A percentile compares a stretch with the other conserved stretches of the same genome.
phyloP scores from a whole-genome alignment of 2,113 vertebrate species.

The Microtus montanus region DNA sequence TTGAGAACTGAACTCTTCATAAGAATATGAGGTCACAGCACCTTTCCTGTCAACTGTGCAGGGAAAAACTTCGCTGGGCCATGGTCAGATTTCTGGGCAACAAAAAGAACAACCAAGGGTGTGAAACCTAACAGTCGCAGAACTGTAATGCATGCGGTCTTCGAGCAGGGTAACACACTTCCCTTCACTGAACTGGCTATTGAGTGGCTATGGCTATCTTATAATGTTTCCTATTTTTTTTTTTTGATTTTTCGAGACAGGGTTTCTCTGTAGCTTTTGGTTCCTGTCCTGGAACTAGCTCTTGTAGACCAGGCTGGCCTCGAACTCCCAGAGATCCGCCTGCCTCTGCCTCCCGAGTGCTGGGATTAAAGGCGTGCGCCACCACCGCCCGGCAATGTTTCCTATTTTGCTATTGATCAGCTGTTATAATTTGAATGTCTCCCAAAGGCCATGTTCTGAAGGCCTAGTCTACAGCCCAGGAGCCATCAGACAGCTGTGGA shows the following conservation, averaged over 20 bases:
- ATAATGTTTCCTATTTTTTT: background rate
- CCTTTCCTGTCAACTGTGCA: background rate
- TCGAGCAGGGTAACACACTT: fast-evolving
- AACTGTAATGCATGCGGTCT: too few species aligned
- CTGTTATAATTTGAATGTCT: background rate
- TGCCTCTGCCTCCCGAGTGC: too few species aligned
- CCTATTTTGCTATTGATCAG: background rate
- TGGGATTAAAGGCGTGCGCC: too few species aligned
- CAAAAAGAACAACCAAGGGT: background rate
- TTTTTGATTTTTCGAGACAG: too few species aligned
- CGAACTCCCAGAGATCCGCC: too few species aligned
- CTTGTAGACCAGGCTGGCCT: too few species aligned
- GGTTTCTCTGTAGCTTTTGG: too few species aligned
- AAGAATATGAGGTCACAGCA: background rate
- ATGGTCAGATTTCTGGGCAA: background rate
- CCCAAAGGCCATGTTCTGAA: background rate
- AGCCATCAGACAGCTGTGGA: background rate
- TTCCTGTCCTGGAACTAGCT: too few species aligned
- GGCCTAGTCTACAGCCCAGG: background rate
- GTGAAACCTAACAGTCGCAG: background rate
- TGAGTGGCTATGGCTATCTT: background rate
- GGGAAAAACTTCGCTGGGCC: background rate
- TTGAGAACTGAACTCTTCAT: background rate
- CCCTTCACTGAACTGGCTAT: background rate
- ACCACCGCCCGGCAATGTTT: too few species aligned